phyloP scores from a whole-genome alignment of 2,888 invertebrate species.

The Callyntrura guangdongensis region DNA sequence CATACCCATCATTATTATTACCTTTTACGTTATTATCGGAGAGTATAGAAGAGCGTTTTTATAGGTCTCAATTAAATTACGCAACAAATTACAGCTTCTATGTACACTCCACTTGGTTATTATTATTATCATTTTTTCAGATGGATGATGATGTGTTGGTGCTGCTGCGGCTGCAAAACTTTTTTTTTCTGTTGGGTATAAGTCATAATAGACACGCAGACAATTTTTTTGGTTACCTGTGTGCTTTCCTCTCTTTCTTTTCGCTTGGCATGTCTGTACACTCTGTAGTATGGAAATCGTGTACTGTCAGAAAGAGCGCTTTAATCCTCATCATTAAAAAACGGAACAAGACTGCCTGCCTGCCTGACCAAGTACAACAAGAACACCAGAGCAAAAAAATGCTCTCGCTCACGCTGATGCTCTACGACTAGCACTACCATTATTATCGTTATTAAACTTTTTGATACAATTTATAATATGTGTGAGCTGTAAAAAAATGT shows the following conservation, averaged over 20 bases:
- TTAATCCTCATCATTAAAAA: slow-evolving; percentile 56
- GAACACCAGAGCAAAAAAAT: not conserved
- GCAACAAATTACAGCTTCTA: slow-evolving; percentile 76
- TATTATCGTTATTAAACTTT: slow-evolving; percentile 4
- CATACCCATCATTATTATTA: slow-evolving; percentile 56
- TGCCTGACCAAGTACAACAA: slow-evolving; percentile 63
- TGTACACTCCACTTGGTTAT: slow-evolving; percentile 47
- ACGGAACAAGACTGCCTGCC: slow-evolving; percentile 56
- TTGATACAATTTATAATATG: not conserved
- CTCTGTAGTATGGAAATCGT: slow-evolving; percentile 7
- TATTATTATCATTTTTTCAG: slow-evolving; percentile 65
- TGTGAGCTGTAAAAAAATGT: not conserved
- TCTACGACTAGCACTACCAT: slow-evolving; percentile 2
- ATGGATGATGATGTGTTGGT: slow-evolving; percentile 3
- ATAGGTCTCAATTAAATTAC: slow-evolving; percentile 78
- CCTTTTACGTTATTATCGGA: slow-evolving; percentile 49
- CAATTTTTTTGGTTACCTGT: not conserved
- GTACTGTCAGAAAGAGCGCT: not conserved
- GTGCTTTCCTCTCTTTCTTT: not conserved
- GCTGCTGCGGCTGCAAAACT: not conserved
- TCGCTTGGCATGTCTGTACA: not conserved
- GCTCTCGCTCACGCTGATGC: slow-evolving; percentile 9
- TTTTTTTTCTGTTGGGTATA: too few relatives aligned
- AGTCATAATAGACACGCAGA: slow-evolving; percentile 23
- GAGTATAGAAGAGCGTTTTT: slow-evolving; percentile 49